Base-by-base conservation (phyloP, 2,797 vertebrate genomes). In the Sebastes iracundus region DNA sequence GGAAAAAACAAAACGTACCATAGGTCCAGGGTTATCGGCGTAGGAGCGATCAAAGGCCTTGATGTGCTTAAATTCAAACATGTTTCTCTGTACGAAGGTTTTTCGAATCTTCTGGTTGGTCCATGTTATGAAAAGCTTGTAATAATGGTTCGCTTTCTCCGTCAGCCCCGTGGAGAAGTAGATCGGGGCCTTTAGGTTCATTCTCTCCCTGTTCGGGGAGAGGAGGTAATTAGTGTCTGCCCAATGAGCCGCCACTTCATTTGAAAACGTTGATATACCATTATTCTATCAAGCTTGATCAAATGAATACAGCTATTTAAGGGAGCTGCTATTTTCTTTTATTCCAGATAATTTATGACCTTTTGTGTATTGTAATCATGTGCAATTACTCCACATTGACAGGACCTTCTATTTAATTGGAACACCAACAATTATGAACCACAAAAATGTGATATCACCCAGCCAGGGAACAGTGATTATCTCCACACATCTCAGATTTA, bases 51-150 rank as follows among this genome's bases (percentile, higher is more conserved):
- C 98, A 0, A 99, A 99, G 1, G 99, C 93, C 87, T 99, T 99
- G 87, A 99, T 99, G 92, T 99, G 99, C 77, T 99, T 99, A 92
- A 99, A 99, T 81, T 99, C 99, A 82, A 99, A 99, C 99, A 99
- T 99, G 94, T 99, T 99, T 87, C 98, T 97, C 92, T 99, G 98
- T 6, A 99, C 99, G 7, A 99, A 99, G 0, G 99, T 99, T 66
- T 99, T 99, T 42, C 99, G 91, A 78, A 99, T 99, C 90, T 99
- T 99, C 95, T 99, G 99, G 81, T 99, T 99, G 70, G 99, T 99
- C 99, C 99, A 99, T 0, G 99, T 99, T 75, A 99, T 99, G 92
- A 99, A 99, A n/a, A 99, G 97, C 87, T 99, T 99, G 94, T 99
- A 99, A 73, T 99, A 99, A 74, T 99, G 98, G 58, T 99, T 99